phyloP scores from a whole-genome alignment of 92 coral and sea anemone species.

The Epizoanthus ramosus region DNA sequence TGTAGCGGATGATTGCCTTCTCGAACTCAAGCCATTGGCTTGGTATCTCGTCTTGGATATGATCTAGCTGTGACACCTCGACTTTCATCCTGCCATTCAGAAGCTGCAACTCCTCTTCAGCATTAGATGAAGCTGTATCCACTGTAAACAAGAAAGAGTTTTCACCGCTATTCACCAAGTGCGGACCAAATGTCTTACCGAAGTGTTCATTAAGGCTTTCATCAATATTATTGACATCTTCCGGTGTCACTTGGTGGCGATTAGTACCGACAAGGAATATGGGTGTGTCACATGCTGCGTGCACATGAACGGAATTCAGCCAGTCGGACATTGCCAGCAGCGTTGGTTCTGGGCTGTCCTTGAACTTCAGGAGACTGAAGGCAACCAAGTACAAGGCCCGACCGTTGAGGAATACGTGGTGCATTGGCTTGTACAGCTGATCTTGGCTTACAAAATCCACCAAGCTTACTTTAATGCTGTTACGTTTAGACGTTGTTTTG shows the following conservation, averaged over 20 bases:
- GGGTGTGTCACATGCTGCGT: constrained; percentile 32
- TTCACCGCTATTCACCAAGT: no score
- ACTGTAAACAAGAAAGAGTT: no score
- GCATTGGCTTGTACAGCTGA: constrained; percentile 41
- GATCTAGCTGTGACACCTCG: neutral
- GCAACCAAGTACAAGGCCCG: constrained; percentile 24
- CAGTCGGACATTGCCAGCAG: constrained; percentile 5
- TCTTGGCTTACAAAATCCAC: neutral
- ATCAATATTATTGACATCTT: neutral
- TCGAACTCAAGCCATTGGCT: no score
- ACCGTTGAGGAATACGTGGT: constrained; percentile 40
- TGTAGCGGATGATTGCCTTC: no score
- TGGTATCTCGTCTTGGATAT: neutral
- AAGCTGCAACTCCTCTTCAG: no score
- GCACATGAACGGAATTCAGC: constrained; percentile 40
- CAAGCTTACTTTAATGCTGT: neutral
- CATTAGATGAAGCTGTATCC: no score
- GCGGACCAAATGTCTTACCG: no score
- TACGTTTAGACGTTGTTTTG: no score
- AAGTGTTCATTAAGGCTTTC: no score
- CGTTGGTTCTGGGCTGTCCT: neutral
- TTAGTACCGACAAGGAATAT: constrained; percentile 29
- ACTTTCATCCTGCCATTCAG: no score
- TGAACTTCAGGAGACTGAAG: constrained; percentile 28
- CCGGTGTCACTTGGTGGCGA: neutral